Evolutionary conservation across 2,113 vertebrate genomes (phyloP).

Genomic region (Malurus alboscapulatus): DNA sequence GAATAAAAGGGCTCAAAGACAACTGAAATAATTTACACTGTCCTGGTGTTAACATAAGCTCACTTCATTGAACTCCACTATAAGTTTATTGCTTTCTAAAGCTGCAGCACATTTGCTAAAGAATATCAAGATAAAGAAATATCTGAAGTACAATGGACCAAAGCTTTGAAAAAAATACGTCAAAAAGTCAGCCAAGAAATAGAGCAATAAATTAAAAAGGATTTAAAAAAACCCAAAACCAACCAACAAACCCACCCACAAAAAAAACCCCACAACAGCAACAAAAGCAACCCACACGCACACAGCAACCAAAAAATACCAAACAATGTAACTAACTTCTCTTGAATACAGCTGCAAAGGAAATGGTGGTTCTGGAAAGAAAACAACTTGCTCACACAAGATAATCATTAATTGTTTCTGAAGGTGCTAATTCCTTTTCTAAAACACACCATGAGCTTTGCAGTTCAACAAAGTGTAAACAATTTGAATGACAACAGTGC

Average conservation of each 20-base stretch:
- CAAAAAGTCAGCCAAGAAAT: not conserved
- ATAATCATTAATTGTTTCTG: not conserved
- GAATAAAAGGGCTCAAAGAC: not conserved
- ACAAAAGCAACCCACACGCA: too few relatives aligned
- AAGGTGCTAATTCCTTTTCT: not conserved
- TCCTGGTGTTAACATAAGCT: not conserved
- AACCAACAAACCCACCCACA: too few relatives aligned
- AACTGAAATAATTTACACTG: not conserved
- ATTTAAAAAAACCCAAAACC: not conserved
- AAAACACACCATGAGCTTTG: not conserved
- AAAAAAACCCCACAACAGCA: too few relatives aligned
- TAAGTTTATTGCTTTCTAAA: not conserved
- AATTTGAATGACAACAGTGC: not conserved
- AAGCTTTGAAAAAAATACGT: not conserved
- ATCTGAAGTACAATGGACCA: not conserved
- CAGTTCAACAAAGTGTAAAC: not conserved
- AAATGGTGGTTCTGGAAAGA: not conserved
- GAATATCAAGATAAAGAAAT: not conserved
- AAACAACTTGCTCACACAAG: not conserved
- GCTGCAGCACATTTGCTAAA: not conserved
- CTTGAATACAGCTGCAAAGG: not conserved
- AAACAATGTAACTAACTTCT: not conserved
- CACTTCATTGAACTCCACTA: not conserved
- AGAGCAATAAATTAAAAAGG: not conserved
- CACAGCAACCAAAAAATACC: too few relatives aligned